Evolutionary conservation across 2,888 invertebrate species (phyloP).

Genomic region (Hyalella azteca): DNA sequence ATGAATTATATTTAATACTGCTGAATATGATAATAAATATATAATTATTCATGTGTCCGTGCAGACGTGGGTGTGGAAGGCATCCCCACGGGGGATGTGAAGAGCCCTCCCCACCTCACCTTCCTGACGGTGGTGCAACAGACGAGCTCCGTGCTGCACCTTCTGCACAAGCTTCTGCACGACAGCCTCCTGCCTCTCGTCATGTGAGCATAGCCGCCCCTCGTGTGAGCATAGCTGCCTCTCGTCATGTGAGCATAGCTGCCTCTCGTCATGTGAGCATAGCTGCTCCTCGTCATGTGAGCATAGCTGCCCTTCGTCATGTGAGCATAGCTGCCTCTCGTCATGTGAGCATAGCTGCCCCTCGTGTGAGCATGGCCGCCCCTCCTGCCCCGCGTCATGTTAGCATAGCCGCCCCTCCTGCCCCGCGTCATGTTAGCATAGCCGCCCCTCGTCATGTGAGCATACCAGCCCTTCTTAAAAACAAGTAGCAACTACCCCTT

Average conservation of each 20-base stretch:
- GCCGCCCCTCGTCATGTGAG: slow-evolving; percentile 33
- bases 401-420: too few relatives aligned
- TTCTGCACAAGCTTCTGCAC: slow-evolving; percentile 90
- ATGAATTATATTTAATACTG: too few relatives aligned
- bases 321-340: slow-evolving; percentile 31
- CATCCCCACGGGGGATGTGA: slow-evolving; percentile 87
- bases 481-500: too few relatives aligned
- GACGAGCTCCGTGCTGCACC: slow-evolving; percentile 88
- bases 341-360: slow-evolving; percentile 20
- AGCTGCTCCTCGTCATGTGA: too few relatives aligned
- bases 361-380: background rate
- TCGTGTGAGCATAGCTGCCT: background rate
- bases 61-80: slow-evolving; percentile 66
- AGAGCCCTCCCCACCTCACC: slow-evolving; percentile 84
- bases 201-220: slow-evolving; percentile 15
- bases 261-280: too few relatives aligned
- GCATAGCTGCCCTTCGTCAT: too few relatives aligned
- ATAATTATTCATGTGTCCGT: background rate
- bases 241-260: too few relatives aligned
- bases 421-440: too few relatives aligned
- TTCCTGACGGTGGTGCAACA: slow-evolving; percentile 93
- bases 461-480: too few relatives aligned
- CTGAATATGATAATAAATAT: too few relatives aligned
- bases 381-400: too few relatives aligned
- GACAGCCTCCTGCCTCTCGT: slow-evolving; percentile 66